A percentile compares a stretch with the other conserved stretches of the same genome.
These are phyloP conservation scores for Jaculus jaculus DNA, from an alignment of 2,113 vertebrate genomes.

Conservation along the genomic window DNA sequence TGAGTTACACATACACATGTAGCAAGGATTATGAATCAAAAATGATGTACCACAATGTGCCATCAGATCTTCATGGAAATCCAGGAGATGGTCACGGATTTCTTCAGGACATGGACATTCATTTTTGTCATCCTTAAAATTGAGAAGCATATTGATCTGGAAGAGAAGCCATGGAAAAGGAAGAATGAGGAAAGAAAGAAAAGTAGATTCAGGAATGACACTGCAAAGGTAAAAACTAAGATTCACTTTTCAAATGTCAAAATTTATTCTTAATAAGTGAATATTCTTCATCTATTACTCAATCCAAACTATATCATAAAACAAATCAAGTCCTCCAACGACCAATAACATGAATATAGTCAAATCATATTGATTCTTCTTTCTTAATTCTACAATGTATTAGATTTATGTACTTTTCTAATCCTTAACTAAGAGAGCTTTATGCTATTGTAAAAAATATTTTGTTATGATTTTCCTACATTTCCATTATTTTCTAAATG, in stretches of 20 bases:
- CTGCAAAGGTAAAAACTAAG: neutral
- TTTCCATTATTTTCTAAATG: neutral
- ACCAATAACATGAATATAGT: neutral
- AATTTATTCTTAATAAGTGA: neutral
- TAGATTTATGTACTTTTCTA: neutral
- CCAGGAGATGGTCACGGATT: constrained; percentile 93
- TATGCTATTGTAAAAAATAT: neutral
- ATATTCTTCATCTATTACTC: neutral
- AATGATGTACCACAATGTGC: constrained; percentile 91
- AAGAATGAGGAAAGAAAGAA: neutral
- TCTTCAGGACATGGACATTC: constrained; percentile 95
- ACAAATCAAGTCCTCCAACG: neutral
- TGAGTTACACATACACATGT: neutral
- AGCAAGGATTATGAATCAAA: neutral
- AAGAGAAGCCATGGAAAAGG: constrained; percentile 14
- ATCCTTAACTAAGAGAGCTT: neutral
- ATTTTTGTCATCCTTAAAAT: constrained; percentile 96
- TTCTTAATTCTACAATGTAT: neutral
- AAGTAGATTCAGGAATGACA: neutral
- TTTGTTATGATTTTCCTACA: neutral
- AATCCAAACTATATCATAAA: neutral
- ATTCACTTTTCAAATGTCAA: neutral
- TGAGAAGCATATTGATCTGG: constrained; percentile 97
- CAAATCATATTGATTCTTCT: neutral
- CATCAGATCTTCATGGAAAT: constrained; percentile 98